Evolutionary conservation across 2,797 vertebrate species (phyloP), one percentile per base, ranked within the genome.

Genomic region (Hypotaenidia okinawae): DNA sequence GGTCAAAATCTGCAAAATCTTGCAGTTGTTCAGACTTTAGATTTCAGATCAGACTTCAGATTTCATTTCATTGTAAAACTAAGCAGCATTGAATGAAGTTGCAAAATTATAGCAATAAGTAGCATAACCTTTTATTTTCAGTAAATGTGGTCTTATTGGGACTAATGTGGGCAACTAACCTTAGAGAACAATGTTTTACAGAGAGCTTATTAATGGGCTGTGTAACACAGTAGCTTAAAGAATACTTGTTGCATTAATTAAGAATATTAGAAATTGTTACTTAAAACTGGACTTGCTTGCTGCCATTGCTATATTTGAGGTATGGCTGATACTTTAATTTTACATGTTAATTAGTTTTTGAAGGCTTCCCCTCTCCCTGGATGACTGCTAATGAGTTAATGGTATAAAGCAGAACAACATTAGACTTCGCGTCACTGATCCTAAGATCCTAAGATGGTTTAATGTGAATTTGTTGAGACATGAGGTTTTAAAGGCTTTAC

Each of bases 81-180:
- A 10, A 92, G 78, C 19, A 84, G 6, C 57, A 58, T 62, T 93
- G n/a, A 92, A 84, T 90, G 62, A 88, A 84, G 45, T 58, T 76
- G 32, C 22, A 91, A 93, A 82, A 43, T 76, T 81, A 55, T 66
- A 87, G 28, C 79, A 83, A 83, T 88, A 54, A 94, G 41, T 93
- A 96, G 75, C 41, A 54, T 83, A 89, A 54, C 18, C 45, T 28
- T 52, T 51, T 27, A 66, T 72, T 89, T 72, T 47, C 11, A 74
- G 54, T 74, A 84, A 70, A 59, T 69, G 47, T 61, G 78, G 22
- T 68, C 83, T 93, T 95, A 49, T 73, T 96, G 59, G 76, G 73
- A 77, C 87, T 96, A 92, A 90, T 95, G 93, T 95, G 91, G 96
- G 96, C 96, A 96, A 84, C 92, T 97, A 89, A 92, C 93, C 86